Base-by-base conservation (phyloP, 1,140 invertebrate genomes). In the Ephestia elutella region DNA sequence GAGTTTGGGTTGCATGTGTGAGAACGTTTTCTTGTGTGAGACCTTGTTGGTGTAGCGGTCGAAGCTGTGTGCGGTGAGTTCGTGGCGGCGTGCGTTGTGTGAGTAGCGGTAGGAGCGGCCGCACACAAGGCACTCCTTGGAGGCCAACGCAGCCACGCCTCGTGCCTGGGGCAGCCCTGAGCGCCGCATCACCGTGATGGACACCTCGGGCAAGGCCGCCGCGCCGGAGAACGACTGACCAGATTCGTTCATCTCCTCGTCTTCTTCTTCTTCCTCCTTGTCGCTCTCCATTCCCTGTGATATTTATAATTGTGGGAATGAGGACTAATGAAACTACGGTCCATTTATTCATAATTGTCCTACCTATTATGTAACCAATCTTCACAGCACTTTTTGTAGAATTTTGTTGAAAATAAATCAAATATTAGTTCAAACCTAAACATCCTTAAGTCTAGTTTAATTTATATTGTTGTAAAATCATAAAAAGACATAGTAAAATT, bases 21-120 rank as follows among this genome's bases (percentile, higher is more conserved):
- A 56, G 10, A 66, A 67, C 1, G 75, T 64, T 57, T 87, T 83
- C 62, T 86, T 85, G 28, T 70, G 59, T 10, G 71, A 74, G 7
- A 80, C 71, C 74, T 89, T 90, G 58, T 90, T 90, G n/a, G 87
- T 89, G 60, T 90, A 90, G 54, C 89, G 80, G 63, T 90, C 89
- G 54, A 89, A 90, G 44, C 79, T 70, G 56, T 90, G 89, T 1
- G 89, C 67, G 4, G 78, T 86, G 17, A 89, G 79, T 59, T 90
- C 89, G 35, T 90, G 89, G 8, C 89, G 75, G n/a, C 89, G 66
- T 0, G 89, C 89, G 63, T 90, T 90, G 59, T 90, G 89, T 0
- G 89, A 90, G 60, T 90, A 90, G 54, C 87, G 77, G 56, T 90
- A 90, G 8, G 83, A 78, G 49, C 89, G 78, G 7, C 86, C 87